These are phyloP conservation scores for Ophioninae sp. DNA, from an alignment of 2,888 invertebrate genomes.

Conservation along the genomic window DNA sequence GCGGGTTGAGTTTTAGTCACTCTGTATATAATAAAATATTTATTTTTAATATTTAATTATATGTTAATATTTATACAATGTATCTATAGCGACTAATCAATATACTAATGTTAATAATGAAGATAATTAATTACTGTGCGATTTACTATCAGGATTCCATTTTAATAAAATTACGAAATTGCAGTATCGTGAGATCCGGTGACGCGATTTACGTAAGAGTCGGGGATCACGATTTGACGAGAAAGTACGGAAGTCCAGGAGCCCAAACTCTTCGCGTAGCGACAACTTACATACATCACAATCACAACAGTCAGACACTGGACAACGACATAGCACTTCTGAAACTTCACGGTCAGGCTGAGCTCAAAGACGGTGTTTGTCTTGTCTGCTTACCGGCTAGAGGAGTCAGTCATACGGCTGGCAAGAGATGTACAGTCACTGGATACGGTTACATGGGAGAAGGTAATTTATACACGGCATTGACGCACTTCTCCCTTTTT, in stretches of 20 bases:
- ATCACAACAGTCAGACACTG: conserved; percentile 96
- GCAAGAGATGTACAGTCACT: conserved; percentile 95
- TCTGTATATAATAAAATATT: no score
- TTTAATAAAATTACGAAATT: background rate
- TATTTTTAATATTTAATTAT: no score
- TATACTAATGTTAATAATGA: no score
- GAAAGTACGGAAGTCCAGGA: conserved; percentile 95
- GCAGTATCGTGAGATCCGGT: conserved; percentile 94
- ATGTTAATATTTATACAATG: no score
- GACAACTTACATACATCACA: conserved; percentile 97
- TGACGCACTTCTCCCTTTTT: background rate
- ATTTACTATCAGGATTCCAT: background rate
- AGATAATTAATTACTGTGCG: background rate
- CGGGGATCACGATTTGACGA: conserved; percentile 94
- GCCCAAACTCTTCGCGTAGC: conserved; percentile 95
- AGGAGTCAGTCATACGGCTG: conserved; percentile 93
- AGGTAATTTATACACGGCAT: conserved; percentile 82
- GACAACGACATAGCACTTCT: conserved; percentile 97
- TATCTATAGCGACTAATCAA: no score
- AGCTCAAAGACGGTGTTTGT: conserved; percentile 92
- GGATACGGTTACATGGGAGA: conserved; percentile 98
- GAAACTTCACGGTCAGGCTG: conserved; percentile 94
- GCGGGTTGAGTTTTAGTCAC: no score
- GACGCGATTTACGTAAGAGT: conserved; percentile 96
- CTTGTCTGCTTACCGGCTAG: conserved; percentile 94